Evolutionary conservation across 2,113 vertebrate species (phyloP).

Genomic region (Triplophysa siluroides): DNA sequence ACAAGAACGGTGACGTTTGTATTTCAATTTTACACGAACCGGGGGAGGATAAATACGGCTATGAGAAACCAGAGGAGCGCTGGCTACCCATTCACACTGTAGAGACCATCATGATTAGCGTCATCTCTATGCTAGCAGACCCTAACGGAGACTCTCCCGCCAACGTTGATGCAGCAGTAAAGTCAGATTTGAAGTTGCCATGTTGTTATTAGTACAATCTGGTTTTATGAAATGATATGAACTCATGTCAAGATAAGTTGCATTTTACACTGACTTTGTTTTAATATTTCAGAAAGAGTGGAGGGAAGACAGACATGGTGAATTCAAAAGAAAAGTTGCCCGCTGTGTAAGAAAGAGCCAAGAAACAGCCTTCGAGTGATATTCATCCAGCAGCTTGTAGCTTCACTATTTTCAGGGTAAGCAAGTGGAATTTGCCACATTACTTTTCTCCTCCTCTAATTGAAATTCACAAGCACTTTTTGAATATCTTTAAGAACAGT

Average conservation of each 20-base stretch:
- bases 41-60: conserved; percentile 98
- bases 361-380: conserved; percentile 99
- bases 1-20: conserved; percentile 99
- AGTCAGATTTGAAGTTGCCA: conserved; percentile 56
- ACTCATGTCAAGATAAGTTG: background rate
- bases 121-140: conserved; percentile 99
- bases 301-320: conserved; percentile 98
- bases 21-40: conserved; percentile 99
- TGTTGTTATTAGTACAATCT: background rate
- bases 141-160: conserved; percentile 98
- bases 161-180: conserved; percentile 98
- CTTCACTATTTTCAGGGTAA: conserved; percentile 94
- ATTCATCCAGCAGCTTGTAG: conserved; percentile 84
- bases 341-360: conserved; percentile 99
- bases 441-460: conserved; percentile 5
- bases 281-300: conserved; percentile 89
- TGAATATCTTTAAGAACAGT: no score
- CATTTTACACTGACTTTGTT: background rate
- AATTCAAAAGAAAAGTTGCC: conserved; percentile 99
- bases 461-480: background rate
- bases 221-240: background rate
- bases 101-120: conserved; percentile 99
- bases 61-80: conserved; percentile 98
- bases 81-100: conserved; percentile 99
- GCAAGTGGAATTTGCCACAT: conserved; percentile 47